Evolutionary conservation across 2,113 vertebrate genomes (phyloP).

Genomic region (Pygoscelis adeliae): DNA sequence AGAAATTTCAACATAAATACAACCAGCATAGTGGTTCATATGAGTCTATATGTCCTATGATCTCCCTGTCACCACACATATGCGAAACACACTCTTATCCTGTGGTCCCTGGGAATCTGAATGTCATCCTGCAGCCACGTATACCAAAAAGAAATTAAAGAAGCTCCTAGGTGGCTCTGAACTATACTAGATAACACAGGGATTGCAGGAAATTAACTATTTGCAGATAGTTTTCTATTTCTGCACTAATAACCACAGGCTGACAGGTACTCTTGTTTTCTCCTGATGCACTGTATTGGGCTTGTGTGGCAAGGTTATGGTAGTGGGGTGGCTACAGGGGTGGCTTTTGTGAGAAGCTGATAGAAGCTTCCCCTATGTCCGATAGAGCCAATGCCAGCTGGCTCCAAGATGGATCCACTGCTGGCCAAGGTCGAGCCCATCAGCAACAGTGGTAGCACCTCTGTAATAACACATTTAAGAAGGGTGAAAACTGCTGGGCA

Average conservation of each 20-base stretch:
- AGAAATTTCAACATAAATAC: background rate
- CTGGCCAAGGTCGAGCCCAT: no score
- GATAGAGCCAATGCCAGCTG: no score
- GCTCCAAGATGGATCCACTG: no score
- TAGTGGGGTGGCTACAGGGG: no score
- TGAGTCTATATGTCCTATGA: background rate
- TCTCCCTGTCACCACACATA: background rate
- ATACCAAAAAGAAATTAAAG: background rate
- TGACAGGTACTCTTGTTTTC: background rate
- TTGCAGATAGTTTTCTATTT: background rate
- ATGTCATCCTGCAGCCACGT: background rate
- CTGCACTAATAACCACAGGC: background rate
- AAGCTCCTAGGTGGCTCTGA: background rate
- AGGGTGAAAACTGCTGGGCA: no score
- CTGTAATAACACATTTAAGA: no score
- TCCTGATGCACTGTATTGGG: background rate
- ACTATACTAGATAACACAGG: background rate
- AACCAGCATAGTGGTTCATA: background rate
- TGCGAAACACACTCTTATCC: fast-evolving
- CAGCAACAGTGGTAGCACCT: no score
- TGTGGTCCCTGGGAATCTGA: background rate
- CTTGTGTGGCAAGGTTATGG: no score
- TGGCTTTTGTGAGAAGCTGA: no score
- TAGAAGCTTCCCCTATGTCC: no score
- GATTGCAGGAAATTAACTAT: background rate